Base-by-base conservation (phyloP, 2,797 vertebrate genomes). In the Anolis apletophallus region DNA sequence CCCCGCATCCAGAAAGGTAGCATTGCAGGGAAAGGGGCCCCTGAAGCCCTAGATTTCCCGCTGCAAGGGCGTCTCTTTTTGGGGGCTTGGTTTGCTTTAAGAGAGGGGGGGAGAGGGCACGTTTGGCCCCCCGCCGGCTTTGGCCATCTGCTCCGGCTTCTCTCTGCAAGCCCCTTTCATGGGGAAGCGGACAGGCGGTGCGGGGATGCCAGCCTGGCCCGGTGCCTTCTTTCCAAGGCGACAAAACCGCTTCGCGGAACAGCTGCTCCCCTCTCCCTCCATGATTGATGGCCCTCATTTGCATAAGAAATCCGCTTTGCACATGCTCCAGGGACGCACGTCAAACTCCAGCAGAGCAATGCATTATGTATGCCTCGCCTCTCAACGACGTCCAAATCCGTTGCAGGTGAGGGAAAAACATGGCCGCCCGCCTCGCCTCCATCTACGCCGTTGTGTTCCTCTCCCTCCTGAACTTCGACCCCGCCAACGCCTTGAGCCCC, bases 251-350 rank as follows among this genome's bases (percentile, higher is more conserved):
- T 86, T 34, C 46, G 78, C 54, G 0, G 0, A 85, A 68, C 94
- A 94, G 92, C 88, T 92, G 89, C 88, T 64, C 54, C 64, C 46
- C 46, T 46, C 46, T 46, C 46, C 46, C 46, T 46, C 46, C 7
- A 75, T 92, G 93, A 95, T 94, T 92, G 88, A 94, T 92, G 84
- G 78, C 84, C 90, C 91, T 95, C 79, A 81, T 96, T 95, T 94
- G 93, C 95, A 94, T 90, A 91, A 88, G 92, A 91, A 87, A 85
- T 6, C 19, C 81, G 90, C 85, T 74, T 85, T 85, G 88, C 90
- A 83, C 75, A 34, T 87, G 88, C 67, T 83, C 76, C 90, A 91
- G 85, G 85, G 92, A 90, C 90, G 89, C 83, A 89, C 83, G 64
- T 75, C 84, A 82, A 67, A 61, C 29, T 57, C 85, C 26, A 36